Percentiles rank a stretch among this genome's conserved stretches.
These are phyloP conservation scores for Heliconius melpomene DNA, from an alignment of 1,140 invertebrate species.

Conservation along the genomic window DNA sequence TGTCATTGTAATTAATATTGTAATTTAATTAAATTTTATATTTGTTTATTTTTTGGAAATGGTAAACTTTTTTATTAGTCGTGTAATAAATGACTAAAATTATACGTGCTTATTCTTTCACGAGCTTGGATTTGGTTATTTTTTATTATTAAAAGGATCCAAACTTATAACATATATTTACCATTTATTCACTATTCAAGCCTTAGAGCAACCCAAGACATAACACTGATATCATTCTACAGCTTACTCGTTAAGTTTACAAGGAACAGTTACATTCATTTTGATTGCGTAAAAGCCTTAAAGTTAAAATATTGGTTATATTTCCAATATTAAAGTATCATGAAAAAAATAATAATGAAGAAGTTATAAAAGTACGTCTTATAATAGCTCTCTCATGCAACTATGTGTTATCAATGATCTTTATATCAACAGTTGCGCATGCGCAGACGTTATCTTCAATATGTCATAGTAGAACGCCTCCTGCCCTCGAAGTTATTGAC, in stretches of 20 bases:
- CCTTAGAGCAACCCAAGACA: neutral
- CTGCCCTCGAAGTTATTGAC: constrained; percentile 7
- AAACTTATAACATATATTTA: no score
- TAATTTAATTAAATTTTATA: no score
- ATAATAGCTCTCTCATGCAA: neutral
- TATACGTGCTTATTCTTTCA: no score
- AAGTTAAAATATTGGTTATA: neutral
- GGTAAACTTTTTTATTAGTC: no score
- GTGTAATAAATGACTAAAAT: no score
- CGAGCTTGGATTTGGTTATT: no score
- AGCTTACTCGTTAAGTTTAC: constrained; percentile 25
- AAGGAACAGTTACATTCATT: constrained; percentile 17
- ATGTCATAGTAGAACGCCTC: neutral
- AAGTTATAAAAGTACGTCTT: neutral
- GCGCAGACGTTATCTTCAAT: constrained; percentile 21
- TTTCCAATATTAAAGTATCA: neutral
- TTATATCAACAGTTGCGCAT: constrained; percentile 18
- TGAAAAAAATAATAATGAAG: neutral
- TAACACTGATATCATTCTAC: constrained; percentile 17
- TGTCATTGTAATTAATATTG: no score
- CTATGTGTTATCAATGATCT: constrained; percentile 14
- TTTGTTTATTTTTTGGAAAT: no score
- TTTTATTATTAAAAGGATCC: no score
- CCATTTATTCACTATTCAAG: no score
- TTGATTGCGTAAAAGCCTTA: constrained; percentile 20